Conservation (phyloP, 2,797 vertebrate genomes). For the Hoplostethus mediterraneus region DNA sequence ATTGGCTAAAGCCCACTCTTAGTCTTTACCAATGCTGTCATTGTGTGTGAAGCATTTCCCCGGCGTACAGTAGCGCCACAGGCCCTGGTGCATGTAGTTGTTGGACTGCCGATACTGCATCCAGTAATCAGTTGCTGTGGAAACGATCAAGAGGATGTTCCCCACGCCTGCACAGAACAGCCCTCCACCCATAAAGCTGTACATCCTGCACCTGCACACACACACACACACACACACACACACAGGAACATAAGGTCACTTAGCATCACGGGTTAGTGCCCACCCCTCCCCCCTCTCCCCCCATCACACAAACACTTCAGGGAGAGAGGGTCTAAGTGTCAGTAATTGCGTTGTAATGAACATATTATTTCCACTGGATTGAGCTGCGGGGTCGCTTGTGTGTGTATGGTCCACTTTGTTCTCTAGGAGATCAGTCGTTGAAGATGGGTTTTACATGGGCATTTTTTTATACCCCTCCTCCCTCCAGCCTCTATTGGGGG, state of each 20-base stretch:
- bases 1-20: background rate
- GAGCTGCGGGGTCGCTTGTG: slow-evolving; percentile 70
- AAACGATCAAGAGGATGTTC: slow-evolving; percentile 87
- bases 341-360: slow-evolving; percentile 86
- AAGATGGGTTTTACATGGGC: slow-evolving; percentile 51
- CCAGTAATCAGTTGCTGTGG: slow-evolving; percentile 89
- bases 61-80: slow-evolving; percentile 82
- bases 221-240: slow-evolving; percentile 37
- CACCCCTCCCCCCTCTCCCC: slow-evolving; percentile 13
- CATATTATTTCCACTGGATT: slow-evolving; percentile 82
- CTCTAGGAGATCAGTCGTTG: slow-evolving; percentile 66
- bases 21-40: slow-evolving; percentile 77
- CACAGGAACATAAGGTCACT: slow-evolving; percentile 61
- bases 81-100: slow-evolving; percentile 84
- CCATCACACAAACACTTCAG: slow-evolving; percentile 61
- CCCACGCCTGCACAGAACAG: slow-evolving; percentile 85
- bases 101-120: slow-evolving; percentile 84
- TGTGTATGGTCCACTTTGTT: slow-evolving; percentile 72
- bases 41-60: slow-evolving; percentile 82
- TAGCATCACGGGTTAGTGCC: slow-evolving; percentile 66
- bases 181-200: slow-evolving; percentile 87
- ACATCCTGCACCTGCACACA: slow-evolving; percentile 83
- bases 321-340: slow-evolving; percentile 79
- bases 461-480: slow-evolving; percentile 2
- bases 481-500: slow-evolving; percentile 10